A percentile compares a stretch with the other conserved stretches of the same genome.
phyloP scores from a whole-genome alignment of 1,140 invertebrate genomes.

The Neelides sp. region DNA sequence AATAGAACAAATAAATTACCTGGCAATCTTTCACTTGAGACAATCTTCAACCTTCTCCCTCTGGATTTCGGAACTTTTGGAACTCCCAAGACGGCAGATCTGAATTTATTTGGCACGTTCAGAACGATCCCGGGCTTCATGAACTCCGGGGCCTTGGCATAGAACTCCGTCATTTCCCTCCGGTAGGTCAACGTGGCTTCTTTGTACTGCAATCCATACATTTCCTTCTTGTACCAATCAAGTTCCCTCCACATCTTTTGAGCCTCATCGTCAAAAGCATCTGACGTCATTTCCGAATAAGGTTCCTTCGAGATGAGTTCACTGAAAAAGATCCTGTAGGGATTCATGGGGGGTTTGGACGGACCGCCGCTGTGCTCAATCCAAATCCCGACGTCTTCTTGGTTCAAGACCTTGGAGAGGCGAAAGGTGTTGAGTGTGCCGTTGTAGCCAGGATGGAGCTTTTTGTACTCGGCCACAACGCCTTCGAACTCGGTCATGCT shows the following conservation, averaged over 20 bases:
- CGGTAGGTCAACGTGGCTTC: slow-evolving; percentile 4
- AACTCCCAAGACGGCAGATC: background rate
- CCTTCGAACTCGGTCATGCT: background rate
- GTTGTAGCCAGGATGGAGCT: slow-evolving; percentile 4
- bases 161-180: slow-evolving; percentile 7
- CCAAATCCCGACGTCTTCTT: slow-evolving; percentile 18
- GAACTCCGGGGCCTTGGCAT: slow-evolving; percentile 5
- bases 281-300: background rate
- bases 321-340: background rate
- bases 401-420: too few relatives aligned
- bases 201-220: slow-evolving; percentile 8
- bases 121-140: slow-evolving; percentile 6
- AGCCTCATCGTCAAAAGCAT: background rate
- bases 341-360: background rate
- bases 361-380: slow-evolving; percentile 6
- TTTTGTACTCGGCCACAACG: slow-evolving; percentile 9
- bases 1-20: background rate
- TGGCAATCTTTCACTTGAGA: background rate
- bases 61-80: background rate
- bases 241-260: slow-evolving; percentile 3
- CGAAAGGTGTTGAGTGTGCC: background rate
- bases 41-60: background rate
- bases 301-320: background rate
- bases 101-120: slow-evolving; percentile 9
- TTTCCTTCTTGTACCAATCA: background rate